Base-by-base conservation (phyloP, 1,140 invertebrate species). In the Glossosoma conforme region DNA sequence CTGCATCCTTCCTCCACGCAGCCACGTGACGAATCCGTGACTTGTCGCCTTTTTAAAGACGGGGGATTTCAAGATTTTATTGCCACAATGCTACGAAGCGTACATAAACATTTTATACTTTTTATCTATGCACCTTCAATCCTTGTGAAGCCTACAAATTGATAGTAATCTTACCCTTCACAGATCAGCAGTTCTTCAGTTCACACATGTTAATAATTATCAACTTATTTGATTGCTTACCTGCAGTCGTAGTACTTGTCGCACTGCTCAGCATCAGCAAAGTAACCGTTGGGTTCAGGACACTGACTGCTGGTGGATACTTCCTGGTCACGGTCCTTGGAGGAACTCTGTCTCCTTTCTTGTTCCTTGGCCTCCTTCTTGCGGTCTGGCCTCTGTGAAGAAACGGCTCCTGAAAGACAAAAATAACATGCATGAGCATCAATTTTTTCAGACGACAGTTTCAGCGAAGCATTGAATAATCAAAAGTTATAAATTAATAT, bases 211-310 rank as follows among this genome's bases (percentile, higher is more conserved):
- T n/a, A 8, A 28, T 28, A 28, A 28, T n/a, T 28, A 28, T 28
- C 25, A 28, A 28, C n/a, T 6, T 8, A 36, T 36, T 36, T 36
- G 3, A 9, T 1, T 43, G 63, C 65, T 64, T 62, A 79, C 77
- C 72, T 73, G 70, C 91, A 94, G 44, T 85, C 84, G 67, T 92
- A 91, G 64, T 93, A 95, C 66, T 91, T 91, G 72, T 95, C 91
- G 62, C 91, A 94, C 66, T 93, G 90, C 59, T 87, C 82, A 6
- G 81, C 80, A 61, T 91, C 89, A 3, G 89, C 85, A 64, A 91
- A 93, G 66, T 81, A 92, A 11, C 91, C 90, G 59, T 90, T 82
- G 2, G 82, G 76, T 62, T 91, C 86, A 1, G 89, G 89, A 64
- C 90, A 93, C 53, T 87, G 77, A 51, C 63, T 73, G 24, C 68